These are phyloP conservation scores for Saimiri boliviensis DNA, from an alignment of 2,113 vertebrate genomes.

Conservation along the genomic window DNA sequence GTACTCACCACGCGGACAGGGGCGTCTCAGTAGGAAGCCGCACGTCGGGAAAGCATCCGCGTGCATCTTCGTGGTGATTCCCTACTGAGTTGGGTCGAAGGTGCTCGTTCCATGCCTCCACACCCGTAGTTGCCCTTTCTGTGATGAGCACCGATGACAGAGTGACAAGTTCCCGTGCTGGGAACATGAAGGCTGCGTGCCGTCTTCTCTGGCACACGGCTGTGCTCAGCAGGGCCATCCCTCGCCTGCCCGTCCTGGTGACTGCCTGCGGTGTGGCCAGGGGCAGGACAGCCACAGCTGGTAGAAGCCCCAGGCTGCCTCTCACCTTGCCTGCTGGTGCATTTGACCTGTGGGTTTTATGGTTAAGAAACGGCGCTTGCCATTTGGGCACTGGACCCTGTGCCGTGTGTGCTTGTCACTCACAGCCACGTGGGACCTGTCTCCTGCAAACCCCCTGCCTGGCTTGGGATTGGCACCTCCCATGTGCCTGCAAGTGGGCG, in stretches of 20 bases:
- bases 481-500: fast-evolving
- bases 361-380: not conserved
- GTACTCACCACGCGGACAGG: not conserved
- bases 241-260: not conserved
- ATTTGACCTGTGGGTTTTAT: fast-evolving
- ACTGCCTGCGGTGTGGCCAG: not conserved
- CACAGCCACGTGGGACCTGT: fast-evolving
- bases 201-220: fast-evolving
- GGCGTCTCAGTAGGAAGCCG: not conserved
- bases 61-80: fast-evolving
- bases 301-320: not conserved
- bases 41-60: fast-evolving
- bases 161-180: not conserved
- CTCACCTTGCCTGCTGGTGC: too few species aligned
- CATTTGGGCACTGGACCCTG: fast-evolving
- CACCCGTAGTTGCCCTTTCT: fast-evolving
- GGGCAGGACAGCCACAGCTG: not conserved
- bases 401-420: not conserved
- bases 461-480: not conserved
- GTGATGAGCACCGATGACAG: fast-evolving
- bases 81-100: fast-evolving
- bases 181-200: fast-evolving
- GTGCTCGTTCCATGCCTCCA: fast-evolving
- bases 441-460: fast-evolving
- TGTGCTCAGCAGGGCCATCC: fast-evolving